Conservation (phyloP, 2,797 vertebrate species). For the Mus spretus region DNA sequence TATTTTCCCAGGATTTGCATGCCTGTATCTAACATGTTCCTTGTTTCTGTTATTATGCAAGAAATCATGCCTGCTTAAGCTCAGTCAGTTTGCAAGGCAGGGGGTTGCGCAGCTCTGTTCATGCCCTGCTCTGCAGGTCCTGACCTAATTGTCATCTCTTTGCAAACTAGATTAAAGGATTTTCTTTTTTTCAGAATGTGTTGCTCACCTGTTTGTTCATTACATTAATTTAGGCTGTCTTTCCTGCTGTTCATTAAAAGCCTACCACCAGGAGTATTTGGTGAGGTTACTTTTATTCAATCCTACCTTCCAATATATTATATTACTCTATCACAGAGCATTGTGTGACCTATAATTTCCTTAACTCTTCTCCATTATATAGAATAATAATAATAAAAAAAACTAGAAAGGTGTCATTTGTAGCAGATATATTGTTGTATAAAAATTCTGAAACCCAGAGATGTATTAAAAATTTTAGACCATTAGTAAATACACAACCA, state of each 20-base stretch:
- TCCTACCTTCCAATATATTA: background rate
- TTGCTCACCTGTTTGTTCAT: conserved; percentile 78
- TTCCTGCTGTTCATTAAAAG: conserved; percentile 74
- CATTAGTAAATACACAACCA: background rate
- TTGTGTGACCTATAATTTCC: background rate
- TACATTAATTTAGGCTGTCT: conserved; percentile 79
- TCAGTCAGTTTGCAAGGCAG: conserved; percentile 70
- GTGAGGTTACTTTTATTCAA: background rate
- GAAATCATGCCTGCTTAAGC: conserved; percentile 80
- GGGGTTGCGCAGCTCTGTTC: conserved; percentile 71
- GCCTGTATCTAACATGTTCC: conserved; percentile 59
- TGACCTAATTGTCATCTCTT: conserved; percentile 79
- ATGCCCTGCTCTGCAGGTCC: conserved; percentile 64
- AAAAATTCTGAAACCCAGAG: background rate
- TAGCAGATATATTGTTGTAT: background rate
- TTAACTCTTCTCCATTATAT: background rate
- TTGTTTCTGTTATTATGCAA: conserved; percentile 77
- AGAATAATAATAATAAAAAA: background rate
- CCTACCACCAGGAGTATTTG: conserved; percentile 28
- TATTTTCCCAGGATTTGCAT: conserved; percentile 55
- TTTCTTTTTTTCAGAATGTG: background rate
- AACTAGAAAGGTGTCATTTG: background rate
- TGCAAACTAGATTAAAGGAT: conserved; percentile 71
- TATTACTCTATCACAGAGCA: background rate
- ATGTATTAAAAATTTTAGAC: background rate